Evolutionary conservation across 2,888 invertebrate species (phyloP), one percentile per base, ranked within the genome.

Genomic region (Syrphus vitripennis): DNA sequence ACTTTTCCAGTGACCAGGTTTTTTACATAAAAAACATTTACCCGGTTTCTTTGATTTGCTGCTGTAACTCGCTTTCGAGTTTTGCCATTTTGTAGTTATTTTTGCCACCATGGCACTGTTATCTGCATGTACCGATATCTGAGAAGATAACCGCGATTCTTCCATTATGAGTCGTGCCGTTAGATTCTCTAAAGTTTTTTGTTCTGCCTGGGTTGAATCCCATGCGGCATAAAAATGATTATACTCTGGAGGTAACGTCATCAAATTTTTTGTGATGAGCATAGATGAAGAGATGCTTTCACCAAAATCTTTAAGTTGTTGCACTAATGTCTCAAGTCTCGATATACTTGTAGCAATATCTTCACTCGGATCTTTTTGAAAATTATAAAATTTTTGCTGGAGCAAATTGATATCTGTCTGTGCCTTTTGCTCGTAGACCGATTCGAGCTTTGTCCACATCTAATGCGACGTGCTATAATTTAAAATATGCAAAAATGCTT

Each of bases 21-120:
- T 76, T 24, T 70, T 65, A 67, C 88, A 88, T 5, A 34, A 37
- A 71, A 82, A 88, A 76, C 88, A 88, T 55, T 76, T 81, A n/a
- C 63, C 76, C 34, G 5, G 12, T 26, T 29, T 34, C 29, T 71
- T 19, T 29, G n/a, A 2, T 9, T 9, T 19, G 19, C 19, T 45
- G 34, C 24, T 40, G 45, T 29, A 16, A 1, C 9, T 45, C 45
- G 19, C 42, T 14, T 24, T 48, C 45, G 21, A 34, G 7, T 29
- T 63, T 61, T 75, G 14, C 21, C 21, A 37, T 26, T 26, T 4
- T 26, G 12, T 7, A 16, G 21, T 55, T 37, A 24, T 59, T 19
- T 29, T 53, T 21, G 48, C 59, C 42, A 45, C 10, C 26, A 59
- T 31, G 12, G 69, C 77, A 57, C 77, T 59, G 16, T 59, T 37